phyloP scores from a whole-genome alignment of 37 sponge, comb jelly and placozoan species.

The Diacarnus erythraeanus region DNA sequence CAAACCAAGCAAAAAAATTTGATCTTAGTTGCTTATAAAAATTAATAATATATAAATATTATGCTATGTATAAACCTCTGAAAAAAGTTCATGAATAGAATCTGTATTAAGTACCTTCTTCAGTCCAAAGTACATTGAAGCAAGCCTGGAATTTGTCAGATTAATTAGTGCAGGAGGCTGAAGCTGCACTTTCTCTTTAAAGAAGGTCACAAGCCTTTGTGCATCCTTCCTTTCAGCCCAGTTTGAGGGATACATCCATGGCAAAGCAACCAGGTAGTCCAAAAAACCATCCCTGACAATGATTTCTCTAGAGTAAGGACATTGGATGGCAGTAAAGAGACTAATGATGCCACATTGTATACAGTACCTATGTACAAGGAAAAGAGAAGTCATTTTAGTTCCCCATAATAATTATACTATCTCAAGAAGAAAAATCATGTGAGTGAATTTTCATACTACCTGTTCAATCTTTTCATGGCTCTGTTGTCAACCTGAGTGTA shows the following conservation, averaged over 20 bases:
- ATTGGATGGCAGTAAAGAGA: conserved; percentile 8
- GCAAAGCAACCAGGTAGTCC: conserved; percentile 29
- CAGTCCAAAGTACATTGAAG: conserved; percentile 21
- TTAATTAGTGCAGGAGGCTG: conserved; percentile 31
- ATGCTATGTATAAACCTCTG: conserved; percentile 1
- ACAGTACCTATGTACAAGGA: no score
- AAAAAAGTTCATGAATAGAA: conserved; percentile 12
- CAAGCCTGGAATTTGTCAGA: conserved; percentile 22
- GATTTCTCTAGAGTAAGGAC: conserved; percentile 1
- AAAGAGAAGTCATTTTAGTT: no score
- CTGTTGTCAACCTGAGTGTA: not conserved
- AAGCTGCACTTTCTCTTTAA: conserved; percentile 17
- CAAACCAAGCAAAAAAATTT: no score
- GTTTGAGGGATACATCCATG: conserved; percentile 9
- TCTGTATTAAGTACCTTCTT: conserved; percentile 14
- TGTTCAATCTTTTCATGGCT: conserved; percentile 9
- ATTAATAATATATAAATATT: no score
- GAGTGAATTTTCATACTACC: no score
- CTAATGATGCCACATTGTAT: conserved; percentile 27
- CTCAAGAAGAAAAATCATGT: no score
- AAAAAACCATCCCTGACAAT: conserved; percentile 6
- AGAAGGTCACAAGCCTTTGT: not conserved
- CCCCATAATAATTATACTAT: no score
- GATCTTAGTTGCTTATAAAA: no score
- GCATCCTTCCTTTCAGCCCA: not conserved